Percentiles rank a stretch among this genome's conserved stretches.
phyloP scores from a whole-genome alignment of 2,113 vertebrate species.

The Stomatorhinus ivindoensis region DNA sequence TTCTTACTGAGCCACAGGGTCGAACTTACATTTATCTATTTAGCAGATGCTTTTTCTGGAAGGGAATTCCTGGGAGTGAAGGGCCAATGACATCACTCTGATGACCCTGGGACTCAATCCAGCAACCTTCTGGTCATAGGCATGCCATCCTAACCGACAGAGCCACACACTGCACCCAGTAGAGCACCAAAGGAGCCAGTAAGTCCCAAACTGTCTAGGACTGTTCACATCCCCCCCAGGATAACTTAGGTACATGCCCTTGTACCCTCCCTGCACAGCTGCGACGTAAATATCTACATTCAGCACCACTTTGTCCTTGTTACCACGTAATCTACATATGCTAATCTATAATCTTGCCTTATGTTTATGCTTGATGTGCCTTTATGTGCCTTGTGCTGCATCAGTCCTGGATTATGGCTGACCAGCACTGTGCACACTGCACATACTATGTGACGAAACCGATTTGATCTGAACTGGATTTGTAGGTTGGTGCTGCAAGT shows the following conservation, averaged over 20 bases:
- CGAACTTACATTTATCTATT: background rate
- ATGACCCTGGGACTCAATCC: background rate
- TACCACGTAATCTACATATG: background rate
- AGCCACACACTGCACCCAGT: background rate
- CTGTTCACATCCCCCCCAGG: background rate
- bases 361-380: background rate
- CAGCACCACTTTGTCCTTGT: background rate
- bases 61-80: background rate
- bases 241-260: background rate
- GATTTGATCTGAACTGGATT: background rate
- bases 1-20: background rate
- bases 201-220: background rate
- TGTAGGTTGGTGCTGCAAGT: background rate
- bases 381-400: background rate
- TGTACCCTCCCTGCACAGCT: background rate
- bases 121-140: background rate
- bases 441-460: background rate
- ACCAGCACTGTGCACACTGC: background rate
- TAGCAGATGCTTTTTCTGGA: background rate
- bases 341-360: background rate
- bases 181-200: background rate
- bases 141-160: background rate
- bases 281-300: background rate
- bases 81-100: background rate
- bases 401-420: background rate